A percentile compares a stretch with the other conserved stretches of the same genome.
phyloP scores from a whole-genome alignment of 2,113 vertebrate species.

The Lepus europaeus region DNA sequence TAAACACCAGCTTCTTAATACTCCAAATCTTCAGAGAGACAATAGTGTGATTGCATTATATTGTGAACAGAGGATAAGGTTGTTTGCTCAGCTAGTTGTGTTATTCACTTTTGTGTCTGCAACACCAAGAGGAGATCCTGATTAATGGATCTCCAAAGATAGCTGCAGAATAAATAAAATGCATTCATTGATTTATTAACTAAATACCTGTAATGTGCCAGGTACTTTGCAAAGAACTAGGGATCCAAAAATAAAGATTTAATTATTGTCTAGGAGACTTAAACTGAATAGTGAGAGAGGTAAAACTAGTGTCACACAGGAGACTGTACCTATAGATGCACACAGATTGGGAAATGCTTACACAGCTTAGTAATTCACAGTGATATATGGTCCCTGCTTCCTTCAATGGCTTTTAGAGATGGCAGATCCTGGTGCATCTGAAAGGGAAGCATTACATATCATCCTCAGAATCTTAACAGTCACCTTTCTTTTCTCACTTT shows the following conservation, averaged over 20 bases:
- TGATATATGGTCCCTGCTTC: background rate
- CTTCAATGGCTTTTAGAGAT: background rate
- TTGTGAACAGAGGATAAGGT: background rate
- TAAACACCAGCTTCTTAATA: slow-evolving; percentile 18
- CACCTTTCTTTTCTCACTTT: background rate
- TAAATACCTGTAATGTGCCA: background rate
- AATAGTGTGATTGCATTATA: background rate
- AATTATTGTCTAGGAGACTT: background rate
- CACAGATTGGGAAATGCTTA: background rate
- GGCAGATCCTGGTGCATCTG: background rate
- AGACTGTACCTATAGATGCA: background rate
- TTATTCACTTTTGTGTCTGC: background rate
- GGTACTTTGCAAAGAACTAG: background rate
- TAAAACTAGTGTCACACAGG: background rate
- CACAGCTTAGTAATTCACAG: no score
- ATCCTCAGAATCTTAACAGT: background rate
- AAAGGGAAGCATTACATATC: background rate
- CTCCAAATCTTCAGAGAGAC: background rate
- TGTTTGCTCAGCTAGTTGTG: background rate
- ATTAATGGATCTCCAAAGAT: background rate
- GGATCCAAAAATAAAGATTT: background rate
- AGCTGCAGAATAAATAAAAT: slow-evolving; percentile 1
- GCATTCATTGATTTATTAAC: background rate
- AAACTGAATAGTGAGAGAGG: background rate
- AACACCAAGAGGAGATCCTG: background rate